Evolutionary conservation across 2,797 vertebrate genomes (phyloP), one percentile per base, ranked within the genome.

Genomic region (Gymnoscopelus microlampas): DNA sequence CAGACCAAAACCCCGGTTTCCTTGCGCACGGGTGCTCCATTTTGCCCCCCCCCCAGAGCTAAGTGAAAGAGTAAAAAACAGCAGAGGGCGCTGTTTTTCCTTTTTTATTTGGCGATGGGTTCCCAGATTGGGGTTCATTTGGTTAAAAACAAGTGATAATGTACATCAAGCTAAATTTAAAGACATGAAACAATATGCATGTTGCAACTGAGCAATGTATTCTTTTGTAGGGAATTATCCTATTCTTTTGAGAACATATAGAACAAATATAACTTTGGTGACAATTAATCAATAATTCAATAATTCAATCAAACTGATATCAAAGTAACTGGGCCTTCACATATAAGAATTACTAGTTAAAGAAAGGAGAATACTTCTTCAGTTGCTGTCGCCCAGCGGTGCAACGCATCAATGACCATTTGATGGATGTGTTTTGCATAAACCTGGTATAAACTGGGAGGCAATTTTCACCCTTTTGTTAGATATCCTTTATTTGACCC

Each of bases 401-500:
- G 32, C 69, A 59, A 3, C 53, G 47, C 47, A n/a, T 50, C 60
- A 1, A 1, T 26, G 15, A 56, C 4, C 1, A 12, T 47, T 51
- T 57, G 70, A 71, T 79, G n/a, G 50, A 74, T 76, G 70, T 72
- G 70, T 80, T 71, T 79, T 81, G 63, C 65, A 74, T 80, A 72
- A 78, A 77, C 75, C 71, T 80, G 60, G 57, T 32, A 73, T 79
- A 78, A 87, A 83, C 74, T 59, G 60, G 39, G 58, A 74, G 63
- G 47, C 84, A 23, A 79, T 78, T 76, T 74, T 76, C 48, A 35
- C 13, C 47, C 54, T 83, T 75, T 81, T 63, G 60, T 76, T 62
- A 77, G 71, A 82, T 80, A 79, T 83, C 85, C 65, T 79, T 74
- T 67, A 70, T 71, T 62, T 82, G 71, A 78, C 78, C 76, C 63